Evolutionary conservation across 2,113 vertebrate species (phyloP).

Genomic region (Pholis gunnellus): DNA sequence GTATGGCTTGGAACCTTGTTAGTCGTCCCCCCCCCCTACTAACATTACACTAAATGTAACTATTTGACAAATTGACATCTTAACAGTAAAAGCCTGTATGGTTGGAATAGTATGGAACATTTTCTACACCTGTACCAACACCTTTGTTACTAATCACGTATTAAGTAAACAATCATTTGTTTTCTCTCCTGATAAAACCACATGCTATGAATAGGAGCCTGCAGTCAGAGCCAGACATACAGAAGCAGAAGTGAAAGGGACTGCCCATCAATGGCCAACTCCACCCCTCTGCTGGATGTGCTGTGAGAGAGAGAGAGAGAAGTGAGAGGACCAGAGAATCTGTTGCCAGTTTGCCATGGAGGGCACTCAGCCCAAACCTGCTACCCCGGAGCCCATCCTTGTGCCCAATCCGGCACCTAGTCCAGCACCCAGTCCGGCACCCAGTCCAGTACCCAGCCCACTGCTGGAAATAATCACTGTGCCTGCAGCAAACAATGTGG

Average conservation of each 20-base stretch:
- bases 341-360: slow-evolving; percentile 64
- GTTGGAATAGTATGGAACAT: neutral
- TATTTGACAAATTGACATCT: neutral
- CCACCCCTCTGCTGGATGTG: slow-evolving; percentile 43
- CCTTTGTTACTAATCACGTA: neutral
- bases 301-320: slow-evolving; percentile 44
- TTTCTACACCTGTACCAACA: slow-evolving; percentile 12
- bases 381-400: slow-evolving; percentile 43
- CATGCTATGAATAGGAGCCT: slow-evolving; percentile 34
- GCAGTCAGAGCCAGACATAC: slow-evolving; percentile 15
- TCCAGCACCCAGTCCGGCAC: slow-evolving; percentile 46
- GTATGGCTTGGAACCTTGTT: neutral
- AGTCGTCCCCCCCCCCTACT: no score
- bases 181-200: slow-evolving; percentile 33
- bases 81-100: neutral
- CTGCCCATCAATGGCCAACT: slow-evolving; percentile 61
- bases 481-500: slow-evolving; percentile 76
- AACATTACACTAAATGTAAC: neutral
- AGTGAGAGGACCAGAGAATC: slow-evolving; percentile 41
- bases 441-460: slow-evolving; percentile 59
- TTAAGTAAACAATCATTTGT: slow-evolving; percentile 21
- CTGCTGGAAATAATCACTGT: slow-evolving; percentile 60
- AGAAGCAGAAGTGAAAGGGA: slow-evolving; percentile 37
- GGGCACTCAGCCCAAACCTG: slow-evolving; percentile 62
- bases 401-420: slow-evolving; percentile 60